phyloP scores from a whole-genome alignment of 2,113 vertebrate genomes.

The Salvelinus namaycush region DNA sequence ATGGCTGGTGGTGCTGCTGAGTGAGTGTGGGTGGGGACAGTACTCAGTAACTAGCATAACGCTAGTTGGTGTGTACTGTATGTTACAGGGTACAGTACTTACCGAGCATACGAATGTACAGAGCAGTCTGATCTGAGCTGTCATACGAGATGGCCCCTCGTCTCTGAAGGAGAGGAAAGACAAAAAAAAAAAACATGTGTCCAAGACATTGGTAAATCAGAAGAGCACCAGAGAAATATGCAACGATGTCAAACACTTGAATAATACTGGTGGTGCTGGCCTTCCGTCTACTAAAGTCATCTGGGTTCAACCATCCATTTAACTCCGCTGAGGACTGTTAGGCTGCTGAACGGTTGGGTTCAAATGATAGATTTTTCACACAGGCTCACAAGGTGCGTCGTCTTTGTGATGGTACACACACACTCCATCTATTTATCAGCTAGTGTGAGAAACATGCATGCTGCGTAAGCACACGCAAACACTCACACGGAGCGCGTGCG shows the following conservation, averaged over 20 bases:
- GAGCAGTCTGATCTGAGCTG: constrained; percentile 97
- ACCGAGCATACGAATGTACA: constrained; percentile 99
- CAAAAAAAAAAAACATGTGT: constrained; percentile 13
- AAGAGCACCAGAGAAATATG: neutral
- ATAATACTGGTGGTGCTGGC: too few relatives aligned
- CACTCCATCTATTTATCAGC: constrained; percentile 41
- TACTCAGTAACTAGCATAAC: too few relatives aligned
- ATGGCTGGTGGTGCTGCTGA: neutral
- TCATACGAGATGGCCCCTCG: constrained; percentile 99
- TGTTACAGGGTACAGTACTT: constrained; percentile 69
- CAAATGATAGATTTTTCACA: constrained; percentile 53
- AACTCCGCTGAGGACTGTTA: too few relatives aligned
- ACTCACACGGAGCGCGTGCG: too few relatives aligned
- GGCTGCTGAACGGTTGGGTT: too few relatives aligned
- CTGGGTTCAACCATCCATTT: too few relatives aligned
- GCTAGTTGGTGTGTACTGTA: constrained; percentile 3
- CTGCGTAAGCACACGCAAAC: constrained; percentile 6
- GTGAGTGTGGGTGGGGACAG: neutral
- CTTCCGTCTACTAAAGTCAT: too few relatives aligned
- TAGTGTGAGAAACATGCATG: constrained; percentile 50
- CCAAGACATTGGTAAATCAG: too few relatives aligned
- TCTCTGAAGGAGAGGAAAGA: constrained; percentile 72
- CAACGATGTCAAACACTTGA: too few relatives aligned
- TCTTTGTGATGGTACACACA: constrained; percentile 25
- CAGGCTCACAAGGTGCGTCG: constrained; percentile 40